These are phyloP conservation scores for Drosophila baimaii DNA, from an alignment of 1,140 invertebrate species.

Conservation along the genomic window DNA sequence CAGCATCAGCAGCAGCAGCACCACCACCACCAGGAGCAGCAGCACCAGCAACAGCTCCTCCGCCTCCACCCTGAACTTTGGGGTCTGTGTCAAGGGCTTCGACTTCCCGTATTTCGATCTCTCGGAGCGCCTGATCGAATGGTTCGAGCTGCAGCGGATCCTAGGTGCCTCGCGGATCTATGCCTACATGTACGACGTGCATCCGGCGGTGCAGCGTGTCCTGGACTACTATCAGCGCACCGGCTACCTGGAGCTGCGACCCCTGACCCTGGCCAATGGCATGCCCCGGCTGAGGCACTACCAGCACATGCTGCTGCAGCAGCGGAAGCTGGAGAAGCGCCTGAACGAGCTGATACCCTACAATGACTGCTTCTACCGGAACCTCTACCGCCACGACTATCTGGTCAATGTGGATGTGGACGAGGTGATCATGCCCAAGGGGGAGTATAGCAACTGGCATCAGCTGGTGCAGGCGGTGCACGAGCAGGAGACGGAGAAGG, in stretches of 20 bases:
- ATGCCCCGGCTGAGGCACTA: slow-evolving; percentile 89
- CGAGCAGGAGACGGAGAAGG: not conserved
- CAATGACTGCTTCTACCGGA: slow-evolving; percentile 92
- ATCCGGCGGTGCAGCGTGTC: slow-evolving; percentile 95
- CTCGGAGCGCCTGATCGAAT: slow-evolving; percentile 94
- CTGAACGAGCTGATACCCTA: slow-evolving; percentile 93
- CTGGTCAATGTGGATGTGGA: slow-evolving; percentile 91
- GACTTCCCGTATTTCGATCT: slow-evolving; percentile 96
- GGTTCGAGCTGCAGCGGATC: slow-evolving; percentile 94
- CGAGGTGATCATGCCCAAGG: slow-evolving; percentile 89
- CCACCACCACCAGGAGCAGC: slow-evolving; percentile 60
- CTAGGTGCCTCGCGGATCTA: slow-evolving; percentile 96
- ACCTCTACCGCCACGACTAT: slow-evolving; percentile 91
- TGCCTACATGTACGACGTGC: slow-evolving; percentile 94
- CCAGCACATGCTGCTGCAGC: slow-evolving; percentile 88
- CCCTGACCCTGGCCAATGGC: slow-evolving; percentile 89
- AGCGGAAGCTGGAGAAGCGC: slow-evolving; percentile 75
- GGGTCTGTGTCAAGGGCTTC: slow-evolving; percentile 96
- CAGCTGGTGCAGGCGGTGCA: slow-evolving; percentile 41
- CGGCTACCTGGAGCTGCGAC: slow-evolving; percentile 87
- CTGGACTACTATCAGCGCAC: slow-evolving; percentile 84
- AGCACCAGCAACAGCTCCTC: slow-evolving; percentile 80
- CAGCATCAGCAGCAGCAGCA: not conserved
- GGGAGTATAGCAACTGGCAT: slow-evolving; percentile 84
- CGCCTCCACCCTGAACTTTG: slow-evolving; percentile 88